Conservation (phyloP, 2,797 vertebrate genomes). For the Lacerta agilis region DNA sequence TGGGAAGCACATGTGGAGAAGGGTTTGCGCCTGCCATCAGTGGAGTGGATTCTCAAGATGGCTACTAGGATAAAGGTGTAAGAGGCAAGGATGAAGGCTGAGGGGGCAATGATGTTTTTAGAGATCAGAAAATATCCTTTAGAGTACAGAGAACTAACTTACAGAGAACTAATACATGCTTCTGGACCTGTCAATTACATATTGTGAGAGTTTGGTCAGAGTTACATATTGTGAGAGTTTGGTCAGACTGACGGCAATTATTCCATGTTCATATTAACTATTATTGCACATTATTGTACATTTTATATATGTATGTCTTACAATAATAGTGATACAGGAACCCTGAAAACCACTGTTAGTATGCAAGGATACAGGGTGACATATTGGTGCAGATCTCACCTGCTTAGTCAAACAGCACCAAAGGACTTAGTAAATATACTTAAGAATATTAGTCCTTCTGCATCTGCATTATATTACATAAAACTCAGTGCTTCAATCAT, state of each 20-base stretch:
- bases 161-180: background rate
- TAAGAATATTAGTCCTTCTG: no score
- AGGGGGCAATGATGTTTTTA: conserved; percentile 32
- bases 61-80: conserved; percentile 47
- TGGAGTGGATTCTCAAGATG: conserved; percentile 39
- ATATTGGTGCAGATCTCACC: no score
- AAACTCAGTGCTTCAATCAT: no score
- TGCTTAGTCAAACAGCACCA: no score
- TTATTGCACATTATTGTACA: no score
- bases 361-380: no score
- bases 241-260: background rate
- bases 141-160: background rate
- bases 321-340: no score
- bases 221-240: background rate
- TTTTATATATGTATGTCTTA: no score
- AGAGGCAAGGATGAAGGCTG: conserved; percentile 19
- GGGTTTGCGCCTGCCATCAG: conserved; percentile 39
- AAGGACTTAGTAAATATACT: no score
- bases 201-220: background rate
- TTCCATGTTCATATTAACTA: background rate
- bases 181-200: background rate
- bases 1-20: conserved; percentile 60
- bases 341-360: no score
- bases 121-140: background rate
- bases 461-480: no score